Evolutionary conservation across 2,888 invertebrate genomes (phyloP).

Genomic region (Calameuta filiformis): DNA sequence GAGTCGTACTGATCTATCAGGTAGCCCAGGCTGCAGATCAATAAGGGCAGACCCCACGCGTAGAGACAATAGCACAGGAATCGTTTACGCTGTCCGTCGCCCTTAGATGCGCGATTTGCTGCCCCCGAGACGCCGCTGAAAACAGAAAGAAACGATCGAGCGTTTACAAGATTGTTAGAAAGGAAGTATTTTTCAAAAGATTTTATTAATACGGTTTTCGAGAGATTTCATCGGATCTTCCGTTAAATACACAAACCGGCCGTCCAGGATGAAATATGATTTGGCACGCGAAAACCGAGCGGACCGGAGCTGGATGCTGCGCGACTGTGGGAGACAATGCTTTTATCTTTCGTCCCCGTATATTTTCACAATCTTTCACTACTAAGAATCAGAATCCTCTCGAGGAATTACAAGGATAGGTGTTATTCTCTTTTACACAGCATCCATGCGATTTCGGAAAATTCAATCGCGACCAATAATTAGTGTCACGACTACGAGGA

Average conservation of each 20-base stretch:
- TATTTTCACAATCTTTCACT: neutral
- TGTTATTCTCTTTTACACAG: neutral
- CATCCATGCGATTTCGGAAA: neutral
- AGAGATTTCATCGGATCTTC: neutral
- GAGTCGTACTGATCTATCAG: slow-evolving; percentile 69
- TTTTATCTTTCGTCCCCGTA: neutral
- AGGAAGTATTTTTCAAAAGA: neutral
- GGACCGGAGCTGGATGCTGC: neutral
- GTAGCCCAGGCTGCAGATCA: slow-evolving; percentile 70
- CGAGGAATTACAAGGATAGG: neutral
- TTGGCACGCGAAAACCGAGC: neutral
- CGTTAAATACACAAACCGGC: neutral
- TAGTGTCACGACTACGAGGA: neutral
- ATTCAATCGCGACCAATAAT: neutral
- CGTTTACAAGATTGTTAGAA: neutral
- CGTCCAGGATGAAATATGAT: neutral
- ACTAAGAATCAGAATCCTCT: neutral
- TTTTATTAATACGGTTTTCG: neutral
- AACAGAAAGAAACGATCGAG: slow-evolving; percentile 9
- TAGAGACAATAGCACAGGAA: slow-evolving; percentile 77
- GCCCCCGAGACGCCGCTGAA: slow-evolving; percentile 68
- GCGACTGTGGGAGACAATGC: neutral
- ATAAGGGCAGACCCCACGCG: slow-evolving; percentile 76
- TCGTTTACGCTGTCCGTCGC: slow-evolving; percentile 60
- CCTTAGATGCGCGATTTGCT: neutral